phyloP scores from a whole-genome alignment of 2,888 invertebrate genomes.

The Imbricaverruca yamaguchii region DNA sequence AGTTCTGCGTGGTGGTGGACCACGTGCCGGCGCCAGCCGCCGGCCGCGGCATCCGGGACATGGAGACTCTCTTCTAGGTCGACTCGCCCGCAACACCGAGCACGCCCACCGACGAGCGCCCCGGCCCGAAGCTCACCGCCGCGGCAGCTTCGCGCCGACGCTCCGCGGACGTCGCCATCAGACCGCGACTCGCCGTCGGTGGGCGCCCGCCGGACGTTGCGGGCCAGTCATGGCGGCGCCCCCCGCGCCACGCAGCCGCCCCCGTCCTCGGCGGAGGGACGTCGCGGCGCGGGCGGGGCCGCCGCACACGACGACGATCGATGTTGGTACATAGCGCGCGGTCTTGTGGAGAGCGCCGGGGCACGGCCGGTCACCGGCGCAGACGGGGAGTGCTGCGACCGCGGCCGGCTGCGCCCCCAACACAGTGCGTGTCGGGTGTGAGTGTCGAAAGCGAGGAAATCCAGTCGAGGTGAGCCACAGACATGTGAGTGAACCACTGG shows the following conservation, averaged over 20 bases:
- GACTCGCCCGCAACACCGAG: too few relatives aligned
- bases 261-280: background rate
- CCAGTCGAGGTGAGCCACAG: too few relatives aligned
- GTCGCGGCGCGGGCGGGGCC: background rate
- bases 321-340: background rate
- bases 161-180: too few relatives aligned
- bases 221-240: too few relatives aligned
- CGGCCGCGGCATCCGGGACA: background rate
- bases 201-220: too few relatives aligned
- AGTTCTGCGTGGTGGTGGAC: conserved; percentile 7
- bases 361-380: background rate
- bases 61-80: background rate
- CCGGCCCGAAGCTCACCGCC: too few relatives aligned
- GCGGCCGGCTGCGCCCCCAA: background rate
- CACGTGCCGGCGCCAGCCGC: background rate
- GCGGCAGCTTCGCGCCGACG: too few relatives aligned
- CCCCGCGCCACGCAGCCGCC: background rate
- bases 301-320: background rate
- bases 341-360: background rate
- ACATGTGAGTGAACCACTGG: too few relatives aligned
- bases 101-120: too few relatives aligned
- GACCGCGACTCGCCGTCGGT: too few relatives aligned
- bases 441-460: too few relatives aligned
- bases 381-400: background rate
- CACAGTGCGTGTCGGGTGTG: too few relatives aligned